These are phyloP conservation scores for Oryctolagus cuniculus DNA, from an alignment of 2,113 vertebrate genomes.

Conservation along the genomic window DNA sequence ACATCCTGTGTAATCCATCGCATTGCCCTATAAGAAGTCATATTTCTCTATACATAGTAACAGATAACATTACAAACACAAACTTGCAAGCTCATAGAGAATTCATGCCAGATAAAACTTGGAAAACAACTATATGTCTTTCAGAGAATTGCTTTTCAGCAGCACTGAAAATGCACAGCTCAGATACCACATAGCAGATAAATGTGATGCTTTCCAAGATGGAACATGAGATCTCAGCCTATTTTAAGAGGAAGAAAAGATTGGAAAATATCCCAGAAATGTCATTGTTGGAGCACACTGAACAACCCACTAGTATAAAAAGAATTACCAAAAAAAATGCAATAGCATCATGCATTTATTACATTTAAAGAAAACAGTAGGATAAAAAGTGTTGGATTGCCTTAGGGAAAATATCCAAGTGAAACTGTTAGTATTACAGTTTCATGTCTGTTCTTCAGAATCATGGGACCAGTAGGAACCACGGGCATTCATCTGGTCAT, in stretches of 20 bases:
- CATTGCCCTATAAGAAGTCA: conserved; percentile 8
- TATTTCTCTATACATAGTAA: conserved; percentile 47
- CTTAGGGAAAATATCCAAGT: conserved; percentile 65
- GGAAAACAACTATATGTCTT: conserved; percentile 64
- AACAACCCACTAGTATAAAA: conserved; percentile 71
- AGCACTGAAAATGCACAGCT: conserved; percentile 58
- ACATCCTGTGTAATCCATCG: neutral
- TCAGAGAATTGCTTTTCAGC: conserved; percentile 36
- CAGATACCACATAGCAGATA: conserved; percentile 67
- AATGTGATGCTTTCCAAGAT: conserved; percentile 67
- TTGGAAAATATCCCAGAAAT: conserved; percentile 81
- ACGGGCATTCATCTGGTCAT: neutral
- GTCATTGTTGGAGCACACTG: conserved; percentile 62
- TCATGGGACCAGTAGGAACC: neutral
- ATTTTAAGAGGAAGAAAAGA: conserved; percentile 73
- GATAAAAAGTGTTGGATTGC: conserved; percentile 59
- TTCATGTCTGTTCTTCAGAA: conserved; percentile 29
- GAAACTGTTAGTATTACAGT: conserved; percentile 63
- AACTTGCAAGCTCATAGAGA: conserved; percentile 59
- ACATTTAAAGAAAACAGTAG: conserved; percentile 66
- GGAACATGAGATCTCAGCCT: conserved; percentile 65
- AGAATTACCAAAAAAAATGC: conserved; percentile 59
- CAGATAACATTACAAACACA: conserved; percentile 56
- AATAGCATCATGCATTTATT: conserved; percentile 62
- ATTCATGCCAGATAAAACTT: conserved; percentile 69